phyloP scores from a whole-genome alignment of 2,888 invertebrate species.

The Euplagia quadripunctaria region DNA sequence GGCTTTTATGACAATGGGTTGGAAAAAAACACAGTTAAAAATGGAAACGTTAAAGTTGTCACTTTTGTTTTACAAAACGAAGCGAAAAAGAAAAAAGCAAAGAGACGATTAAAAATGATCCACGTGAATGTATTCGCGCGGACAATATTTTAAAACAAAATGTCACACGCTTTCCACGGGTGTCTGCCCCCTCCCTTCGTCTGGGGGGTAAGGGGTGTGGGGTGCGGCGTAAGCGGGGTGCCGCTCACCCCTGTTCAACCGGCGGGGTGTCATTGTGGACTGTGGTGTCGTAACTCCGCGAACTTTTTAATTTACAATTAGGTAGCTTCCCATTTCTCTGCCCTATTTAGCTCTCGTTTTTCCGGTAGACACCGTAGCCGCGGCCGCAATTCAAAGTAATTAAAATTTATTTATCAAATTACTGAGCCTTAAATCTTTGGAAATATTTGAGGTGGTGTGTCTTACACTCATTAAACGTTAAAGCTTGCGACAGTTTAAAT shows the following conservation, averaged over 20 bases:
- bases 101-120: slow-evolving; percentile 83
- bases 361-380: slow-evolving; percentile 77
- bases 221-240: slow-evolving; percentile 51
- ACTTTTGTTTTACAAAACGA: slow-evolving; percentile 52
- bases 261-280: slow-evolving; percentile 86
- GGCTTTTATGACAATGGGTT: slow-evolving; percentile 35
- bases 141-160: slow-evolving; percentile 88
- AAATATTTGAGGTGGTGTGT: slow-evolving; percentile 56
- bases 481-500: slow-evolving; percentile 10
- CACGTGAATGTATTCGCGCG: slow-evolving; percentile 85
- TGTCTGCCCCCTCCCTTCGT: slow-evolving; percentile 71
- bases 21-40: slow-evolving; percentile 38
- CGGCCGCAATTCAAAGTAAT: slow-evolving; percentile 74
- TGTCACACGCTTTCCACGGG: slow-evolving; percentile 87
- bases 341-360: slow-evolving; percentile 87
- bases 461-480: slow-evolving; percentile 33
- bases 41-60: slow-evolving; percentile 49
- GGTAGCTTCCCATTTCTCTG: slow-evolving; percentile 87
- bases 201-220: slow-evolving; percentile 47
- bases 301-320: slow-evolving; percentile 88
- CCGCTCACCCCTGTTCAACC: slow-evolving; percentile 62
- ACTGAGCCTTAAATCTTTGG: slow-evolving; percentile 68
- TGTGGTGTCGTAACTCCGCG: slow-evolving; percentile 87
- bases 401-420: slow-evolving; percentile 85
- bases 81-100: slow-evolving; percentile 72